A percentile compares a stretch with the other conserved stretches of the same genome.
phyloP scores from a whole-genome alignment of 2,113 vertebrate species.

The Phocoena sinus region DNA sequence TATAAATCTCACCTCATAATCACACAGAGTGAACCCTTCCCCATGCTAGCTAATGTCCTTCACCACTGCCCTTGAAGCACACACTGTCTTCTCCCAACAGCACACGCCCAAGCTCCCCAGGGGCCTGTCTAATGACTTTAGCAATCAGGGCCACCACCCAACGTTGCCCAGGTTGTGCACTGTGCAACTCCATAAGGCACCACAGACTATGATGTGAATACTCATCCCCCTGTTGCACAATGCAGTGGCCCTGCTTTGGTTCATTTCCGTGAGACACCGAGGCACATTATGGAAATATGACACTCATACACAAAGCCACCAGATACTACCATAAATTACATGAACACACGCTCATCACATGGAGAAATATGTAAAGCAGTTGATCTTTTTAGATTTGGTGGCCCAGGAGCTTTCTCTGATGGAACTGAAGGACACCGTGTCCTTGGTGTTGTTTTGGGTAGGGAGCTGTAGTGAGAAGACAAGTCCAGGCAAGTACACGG shows the following conservation, averaged over 20 bases:
- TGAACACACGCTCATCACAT: background rate
- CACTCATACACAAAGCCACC: background rate
- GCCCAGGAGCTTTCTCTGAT: background rate
- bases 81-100: background rate
- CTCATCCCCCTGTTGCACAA: background rate
- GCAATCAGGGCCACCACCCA: background rate
- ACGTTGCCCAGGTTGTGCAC: background rate
- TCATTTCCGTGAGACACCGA: background rate
- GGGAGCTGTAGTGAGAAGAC: conserved; percentile 16
- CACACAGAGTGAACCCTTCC: conserved; percentile 35
- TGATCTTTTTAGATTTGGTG: background rate
- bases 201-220: background rate
- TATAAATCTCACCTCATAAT: background rate
- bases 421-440: background rate
- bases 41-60: background rate
- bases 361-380: background rate
- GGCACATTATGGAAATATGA: background rate
- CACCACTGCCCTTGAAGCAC: background rate
- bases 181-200: background rate
- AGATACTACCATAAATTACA: background rate
- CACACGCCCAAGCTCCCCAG: background rate
- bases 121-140: background rate
- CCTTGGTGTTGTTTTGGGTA: conserved; percentile 20
- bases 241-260: background rate
- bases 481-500: conserved; percentile 43